phyloP scores from a whole-genome alignment of 1,140 invertebrate species.

The Hyposmocoma kahamanoa region DNA sequence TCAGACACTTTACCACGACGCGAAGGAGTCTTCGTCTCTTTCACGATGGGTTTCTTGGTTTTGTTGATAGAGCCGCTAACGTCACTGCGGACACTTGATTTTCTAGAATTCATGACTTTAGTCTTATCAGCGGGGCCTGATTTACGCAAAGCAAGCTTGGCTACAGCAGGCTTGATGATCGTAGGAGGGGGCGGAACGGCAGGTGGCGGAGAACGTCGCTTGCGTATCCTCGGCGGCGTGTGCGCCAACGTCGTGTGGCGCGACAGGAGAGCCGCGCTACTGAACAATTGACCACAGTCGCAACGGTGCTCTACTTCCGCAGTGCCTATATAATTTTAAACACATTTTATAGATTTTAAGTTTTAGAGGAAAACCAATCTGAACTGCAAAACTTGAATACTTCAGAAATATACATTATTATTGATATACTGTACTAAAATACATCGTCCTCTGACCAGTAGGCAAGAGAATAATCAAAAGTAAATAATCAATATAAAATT shows the following conservation, averaged over 20 bases:
- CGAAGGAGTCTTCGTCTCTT: not conserved
- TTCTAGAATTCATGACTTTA: conserved; percentile 11
- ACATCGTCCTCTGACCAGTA: no score
- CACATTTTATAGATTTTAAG: no score
- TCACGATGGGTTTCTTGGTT: not conserved
- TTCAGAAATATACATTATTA: no score
- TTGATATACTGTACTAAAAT: no score
- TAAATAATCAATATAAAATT: no score
- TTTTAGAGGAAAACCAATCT: no score
- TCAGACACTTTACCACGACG: no score
- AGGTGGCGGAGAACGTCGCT: conserved; percentile 47
- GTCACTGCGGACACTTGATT: conserved; percentile 17
- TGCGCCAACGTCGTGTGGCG: conserved; percentile 59
- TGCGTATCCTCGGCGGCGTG: conserved; percentile 58
- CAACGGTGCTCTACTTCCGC: conserved; percentile 49
- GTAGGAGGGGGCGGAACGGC: conserved; percentile 33
- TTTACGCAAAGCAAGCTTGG: conserved; percentile 11
- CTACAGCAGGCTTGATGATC: no score
- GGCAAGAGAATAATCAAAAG: no score
- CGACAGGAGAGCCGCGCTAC: conserved; percentile 53
- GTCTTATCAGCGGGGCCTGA: conserved; percentile 8
- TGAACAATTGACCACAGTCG: conserved; percentile 65
- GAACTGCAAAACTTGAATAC: no score
- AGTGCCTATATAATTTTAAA: conserved; percentile 34
- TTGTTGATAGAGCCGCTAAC: conserved; percentile 15